Evolutionary conservation across 2,888 invertebrate genomes (phyloP).

Genomic region (Coelinius sp.): DNA sequence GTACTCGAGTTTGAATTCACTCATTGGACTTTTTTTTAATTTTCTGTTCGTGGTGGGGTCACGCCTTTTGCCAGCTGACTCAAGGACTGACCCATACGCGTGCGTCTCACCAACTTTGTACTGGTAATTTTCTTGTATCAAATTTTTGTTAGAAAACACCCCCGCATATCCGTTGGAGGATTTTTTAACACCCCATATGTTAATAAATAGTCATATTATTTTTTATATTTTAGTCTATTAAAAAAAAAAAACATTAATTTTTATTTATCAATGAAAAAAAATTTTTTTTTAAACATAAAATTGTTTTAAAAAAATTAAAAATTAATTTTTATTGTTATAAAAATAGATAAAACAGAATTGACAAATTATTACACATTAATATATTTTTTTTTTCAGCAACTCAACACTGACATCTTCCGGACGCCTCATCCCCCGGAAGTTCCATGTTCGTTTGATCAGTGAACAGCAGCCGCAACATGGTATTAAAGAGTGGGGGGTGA

Average conservation of each 20-base stretch:
- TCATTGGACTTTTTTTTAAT: not conserved
- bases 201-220: not conserved
- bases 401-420: conserved; percentile 9
- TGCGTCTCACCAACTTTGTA: not conserved
- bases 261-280: too few species aligned
- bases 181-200: conserved; percentile 23
- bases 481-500: not conserved
- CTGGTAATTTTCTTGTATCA: conserved; percentile 32
- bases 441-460: not conserved
- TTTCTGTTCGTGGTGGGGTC: conserved; percentile 29
- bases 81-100: conserved; percentile 38
- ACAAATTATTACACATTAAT: not conserved
- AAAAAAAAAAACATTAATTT: not conserved
- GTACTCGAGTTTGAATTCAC: conserved; percentile 43
- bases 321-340: not conserved
- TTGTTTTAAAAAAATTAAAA: too few species aligned
- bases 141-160: not conserved
- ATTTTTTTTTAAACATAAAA: too few species aligned
- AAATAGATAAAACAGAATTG: not conserved
- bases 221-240: not conserved
- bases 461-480: conserved; percentile 16
- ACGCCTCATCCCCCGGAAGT: not conserved
- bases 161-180: conserved; percentile 20
- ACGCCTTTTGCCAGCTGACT: conserved; percentile 54
- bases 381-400: too few species aligned